These are phyloP conservation scores for Equus przewalskii DNA, from an alignment of 2,113 vertebrate genomes.

Conservation along the genomic window DNA sequence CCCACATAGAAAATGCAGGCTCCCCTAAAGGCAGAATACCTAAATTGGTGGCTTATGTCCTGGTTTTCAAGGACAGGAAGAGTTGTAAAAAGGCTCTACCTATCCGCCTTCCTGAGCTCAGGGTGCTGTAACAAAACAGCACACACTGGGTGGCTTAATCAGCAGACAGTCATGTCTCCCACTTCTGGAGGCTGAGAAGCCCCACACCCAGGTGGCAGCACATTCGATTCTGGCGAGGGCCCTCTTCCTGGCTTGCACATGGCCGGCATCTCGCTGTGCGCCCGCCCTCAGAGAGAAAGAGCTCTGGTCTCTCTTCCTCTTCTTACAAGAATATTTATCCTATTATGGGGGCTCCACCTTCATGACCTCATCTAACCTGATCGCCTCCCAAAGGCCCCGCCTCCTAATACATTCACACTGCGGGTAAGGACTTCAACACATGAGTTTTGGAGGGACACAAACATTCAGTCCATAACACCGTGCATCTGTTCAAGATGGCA, in stretches of 20 bases:
- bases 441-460: neutral
- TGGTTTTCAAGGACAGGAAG: slow-evolving; percentile 54
- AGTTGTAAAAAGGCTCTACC: slow-evolving; percentile 62
- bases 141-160: neutral
- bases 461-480: neutral
- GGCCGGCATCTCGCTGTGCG: neutral
- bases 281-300: no score
- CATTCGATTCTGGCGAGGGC: fast-evolving
- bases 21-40: slow-evolving; percentile 61
- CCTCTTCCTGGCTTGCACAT: neutral
- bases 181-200: neutral
- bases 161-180: neutral
- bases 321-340: neutral
- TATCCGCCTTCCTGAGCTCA: neutral
- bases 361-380: neutral
- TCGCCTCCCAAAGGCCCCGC: neutral
- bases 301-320: neutral
- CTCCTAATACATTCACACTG: neutral
- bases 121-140: neutral
- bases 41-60: slow-evolving; percentile 45
- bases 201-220: neutral
- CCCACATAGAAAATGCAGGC: neutral
- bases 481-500: slow-evolving; percentile 74
- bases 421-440: neutral
- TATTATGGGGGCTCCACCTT: neutral